These are phyloP conservation scores for Meteorus sp. DNA, from an alignment of 1,140 invertebrate genomes.

Conservation along the genomic window DNA sequence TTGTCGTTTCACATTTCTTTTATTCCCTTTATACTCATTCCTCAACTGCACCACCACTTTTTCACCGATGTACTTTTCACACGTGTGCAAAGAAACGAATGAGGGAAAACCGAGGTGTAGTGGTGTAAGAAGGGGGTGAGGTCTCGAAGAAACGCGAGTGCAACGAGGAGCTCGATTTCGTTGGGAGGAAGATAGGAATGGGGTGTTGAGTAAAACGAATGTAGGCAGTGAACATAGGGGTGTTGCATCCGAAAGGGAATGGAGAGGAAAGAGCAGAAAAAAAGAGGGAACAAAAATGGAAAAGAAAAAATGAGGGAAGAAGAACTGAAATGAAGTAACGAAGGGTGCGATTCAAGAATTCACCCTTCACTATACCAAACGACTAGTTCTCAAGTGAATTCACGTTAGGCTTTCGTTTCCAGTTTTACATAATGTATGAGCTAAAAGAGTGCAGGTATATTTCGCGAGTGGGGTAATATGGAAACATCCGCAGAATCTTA, in stretches of 20 bases:
- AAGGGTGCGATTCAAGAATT: background rate
- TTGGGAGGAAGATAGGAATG: no score
- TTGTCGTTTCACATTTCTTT: background rate
- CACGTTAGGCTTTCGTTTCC: background rate
- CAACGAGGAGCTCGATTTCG: no score
- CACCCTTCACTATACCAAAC: background rate
- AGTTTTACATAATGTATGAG: conserved; percentile 23
- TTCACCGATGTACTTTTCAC: conserved; percentile 7
- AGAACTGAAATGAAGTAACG: conserved; percentile 3
- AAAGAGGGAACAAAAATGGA: background rate
- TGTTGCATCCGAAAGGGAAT: no score
- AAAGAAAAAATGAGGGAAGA: conserved; percentile 5
- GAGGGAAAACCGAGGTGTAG: no score
- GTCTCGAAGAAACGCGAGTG: no score
- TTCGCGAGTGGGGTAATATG: conserved; percentile 13
- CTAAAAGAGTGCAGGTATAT: conserved; percentile 17
- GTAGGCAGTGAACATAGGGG: no score
- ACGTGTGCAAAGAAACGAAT: background rate
- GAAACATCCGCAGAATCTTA: background rate
- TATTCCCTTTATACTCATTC: background rate
- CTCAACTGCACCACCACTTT: conserved; percentile 1
- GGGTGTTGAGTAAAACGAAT: no score
- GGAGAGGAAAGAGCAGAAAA: background rate
- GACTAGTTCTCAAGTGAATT: conserved; percentile 13
- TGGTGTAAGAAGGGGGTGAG: no score